Evolutionary conservation across 2,113 vertebrate species (phyloP).

Genomic region (human): DNA sequence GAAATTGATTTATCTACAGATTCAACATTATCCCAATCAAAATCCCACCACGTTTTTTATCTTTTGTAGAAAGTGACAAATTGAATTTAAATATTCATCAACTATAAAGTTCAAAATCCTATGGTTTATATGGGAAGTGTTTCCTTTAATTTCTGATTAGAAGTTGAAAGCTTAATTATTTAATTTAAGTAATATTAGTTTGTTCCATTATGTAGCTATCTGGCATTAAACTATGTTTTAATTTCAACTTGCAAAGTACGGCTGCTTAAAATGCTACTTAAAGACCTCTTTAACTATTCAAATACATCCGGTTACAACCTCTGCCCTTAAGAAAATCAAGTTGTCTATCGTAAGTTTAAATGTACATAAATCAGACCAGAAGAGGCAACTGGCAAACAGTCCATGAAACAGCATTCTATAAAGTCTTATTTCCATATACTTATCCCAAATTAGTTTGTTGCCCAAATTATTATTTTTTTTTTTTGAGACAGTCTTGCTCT

Average conservation of each 20-base stretch:
- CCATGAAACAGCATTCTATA: neutral
- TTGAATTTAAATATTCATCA: neutral
- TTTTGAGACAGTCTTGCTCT: too few species aligned
- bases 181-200: slow-evolving; percentile 6
- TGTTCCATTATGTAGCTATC: neutral
- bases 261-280: slow-evolving; percentile 1
- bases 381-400: neutral
- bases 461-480: neutral
- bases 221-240: slow-evolving; percentile 7
- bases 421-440: neutral
- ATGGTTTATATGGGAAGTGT: neutral
- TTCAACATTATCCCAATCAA: neutral
- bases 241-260: slow-evolving; percentile 2
- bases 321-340: neutral
- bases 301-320: neutral
- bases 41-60: neutral
- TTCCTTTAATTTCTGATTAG: slow-evolving; percentile 6
- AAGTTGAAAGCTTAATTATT: neutral
- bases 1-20: neutral
- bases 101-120: neutral
- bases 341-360: neutral
- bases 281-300: slow-evolving; percentile 14
- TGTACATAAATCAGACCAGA: neutral
- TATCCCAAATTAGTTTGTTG: neutral
- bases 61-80: neutral